These are phyloP conservation scores for Drosophila anomelani DNA, from an alignment of 2,888 invertebrate genomes.

Conservation along the genomic window DNA sequence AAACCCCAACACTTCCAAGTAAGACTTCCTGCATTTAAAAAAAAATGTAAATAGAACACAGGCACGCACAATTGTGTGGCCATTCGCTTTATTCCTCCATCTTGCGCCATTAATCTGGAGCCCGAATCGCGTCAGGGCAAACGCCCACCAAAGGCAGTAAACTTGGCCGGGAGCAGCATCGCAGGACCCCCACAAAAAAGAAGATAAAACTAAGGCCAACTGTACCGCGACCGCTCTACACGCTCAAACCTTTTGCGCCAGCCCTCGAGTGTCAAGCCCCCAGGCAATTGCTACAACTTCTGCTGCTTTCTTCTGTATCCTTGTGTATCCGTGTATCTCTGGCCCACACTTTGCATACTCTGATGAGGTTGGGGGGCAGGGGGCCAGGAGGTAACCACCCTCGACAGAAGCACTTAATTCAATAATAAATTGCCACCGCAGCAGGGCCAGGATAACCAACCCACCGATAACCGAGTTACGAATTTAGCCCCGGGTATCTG, in stretches of 20 bases:
- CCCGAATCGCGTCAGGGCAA: conserved; percentile 47
- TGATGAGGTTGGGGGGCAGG: conserved; percentile 5
- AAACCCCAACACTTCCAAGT: neutral
- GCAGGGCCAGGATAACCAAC: conserved; percentile 57
- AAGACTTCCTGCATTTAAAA: conserved; percentile 1
- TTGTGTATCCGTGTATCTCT: conserved; percentile 5
- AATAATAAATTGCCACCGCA: conserved; percentile 78
- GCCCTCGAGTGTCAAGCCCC: conserved; percentile 62
- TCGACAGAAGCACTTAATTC: conserved; percentile 73
- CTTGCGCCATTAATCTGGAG: conserved; percentile 39
- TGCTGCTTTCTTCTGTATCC: conserved; percentile 36
- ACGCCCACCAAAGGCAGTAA: conserved; percentile 61
- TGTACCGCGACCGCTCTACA: conserved; percentile 67
- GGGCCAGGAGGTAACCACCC: conserved; percentile 50
- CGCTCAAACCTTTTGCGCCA: conserved; percentile 68
- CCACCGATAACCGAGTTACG: conserved; percentile 66
- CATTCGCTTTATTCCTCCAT: conserved; percentile 27
- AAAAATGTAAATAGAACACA: conserved; percentile 5
- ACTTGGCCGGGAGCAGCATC: conserved; percentile 44
- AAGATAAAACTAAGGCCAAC: conserved; percentile 66
- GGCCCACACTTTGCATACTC: conserved; percentile 73
- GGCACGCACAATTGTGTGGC: conserved; percentile 4
- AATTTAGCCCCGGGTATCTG: conserved; percentile 35
- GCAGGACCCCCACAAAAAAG: conserved; percentile 37
- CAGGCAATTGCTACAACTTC: conserved; percentile 48